These are phyloP conservation scores for Bolborhynchus lineola DNA, from an alignment of 2,113 vertebrate genomes.

Conservation along the genomic window DNA sequence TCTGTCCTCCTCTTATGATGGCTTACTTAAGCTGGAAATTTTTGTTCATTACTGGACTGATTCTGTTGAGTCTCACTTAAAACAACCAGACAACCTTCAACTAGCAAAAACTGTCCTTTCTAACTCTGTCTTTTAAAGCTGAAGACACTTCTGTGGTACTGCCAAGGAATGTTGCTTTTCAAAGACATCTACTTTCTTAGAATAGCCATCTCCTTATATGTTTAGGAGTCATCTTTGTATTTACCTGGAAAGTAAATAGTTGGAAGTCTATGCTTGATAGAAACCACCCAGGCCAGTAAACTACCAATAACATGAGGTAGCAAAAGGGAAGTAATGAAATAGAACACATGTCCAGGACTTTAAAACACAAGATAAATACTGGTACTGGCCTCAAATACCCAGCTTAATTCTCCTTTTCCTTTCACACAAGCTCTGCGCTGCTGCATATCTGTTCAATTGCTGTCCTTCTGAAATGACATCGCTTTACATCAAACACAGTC, in stretches of 20 bases:
- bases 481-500: neutral
- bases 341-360: neutral
- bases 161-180: neutral
- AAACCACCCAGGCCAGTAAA: neutral
- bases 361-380: neutral
- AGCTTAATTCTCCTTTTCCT: neutral
- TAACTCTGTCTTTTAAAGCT: neutral
- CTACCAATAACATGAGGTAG: neutral
- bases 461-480: neutral
- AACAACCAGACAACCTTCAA: neutral
- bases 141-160: neutral
- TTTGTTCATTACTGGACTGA: neutral
- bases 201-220: neutral
- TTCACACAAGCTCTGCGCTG: neutral
- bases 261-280: neutral
- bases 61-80: neutral
- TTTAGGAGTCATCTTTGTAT: neutral
- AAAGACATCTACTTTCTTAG: neutral
- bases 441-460: neutral
- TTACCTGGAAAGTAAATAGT: neutral
- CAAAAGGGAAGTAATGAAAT: neutral
- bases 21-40: neutral
- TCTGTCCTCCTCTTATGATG: neutral
- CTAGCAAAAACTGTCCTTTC: neutral
- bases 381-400: neutral